Evolutionary conservation across 2,113 vertebrate genomes (phyloP).

Genomic region (Cyphomyrus discorhynchus): DNA sequence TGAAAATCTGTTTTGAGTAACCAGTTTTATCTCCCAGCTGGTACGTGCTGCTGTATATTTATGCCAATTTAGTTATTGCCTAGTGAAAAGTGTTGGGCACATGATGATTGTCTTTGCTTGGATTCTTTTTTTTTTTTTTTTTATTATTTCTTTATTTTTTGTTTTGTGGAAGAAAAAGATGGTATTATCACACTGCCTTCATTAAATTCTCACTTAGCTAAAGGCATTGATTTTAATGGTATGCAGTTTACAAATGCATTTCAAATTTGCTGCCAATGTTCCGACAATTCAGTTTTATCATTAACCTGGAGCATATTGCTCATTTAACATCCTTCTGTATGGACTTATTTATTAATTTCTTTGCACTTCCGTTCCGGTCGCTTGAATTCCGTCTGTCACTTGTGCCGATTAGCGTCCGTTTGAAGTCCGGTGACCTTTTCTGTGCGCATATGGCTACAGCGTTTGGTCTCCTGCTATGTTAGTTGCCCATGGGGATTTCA

Average conservation of each 20-base stretch:
- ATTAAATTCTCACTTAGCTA: conserved; percentile 4
- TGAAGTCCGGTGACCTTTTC: neutral
- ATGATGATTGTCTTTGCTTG: conserved; percentile 21
- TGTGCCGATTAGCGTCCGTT: neutral
- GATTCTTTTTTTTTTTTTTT: neutral
- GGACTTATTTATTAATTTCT: neutral
- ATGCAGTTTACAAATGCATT: neutral
- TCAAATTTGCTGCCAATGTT: neutral
- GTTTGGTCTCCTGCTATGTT: neutral
- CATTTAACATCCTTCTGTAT: neutral
- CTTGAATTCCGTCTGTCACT: neutral
- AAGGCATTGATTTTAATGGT: conserved; percentile 2
- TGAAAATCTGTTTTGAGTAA: conserved; percentile 31
- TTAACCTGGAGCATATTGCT: neutral
- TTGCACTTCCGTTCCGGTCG: neutral
- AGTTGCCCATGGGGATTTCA: neutral
- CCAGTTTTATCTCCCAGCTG: conserved; percentile 41
- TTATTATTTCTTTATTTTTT: neutral
- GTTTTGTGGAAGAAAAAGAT: neutral
- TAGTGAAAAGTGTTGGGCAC: conserved; percentile 20
- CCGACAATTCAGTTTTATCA: neutral
- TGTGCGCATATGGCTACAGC: neutral
- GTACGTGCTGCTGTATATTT: conserved; percentile 28
- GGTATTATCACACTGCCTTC: neutral
- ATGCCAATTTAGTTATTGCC: conserved; percentile 28